Evolutionary conservation across 1,140 invertebrate genomes (phyloP), one percentile per base, ranked within the genome.

Genomic region (Scaptomyza hsui): DNA sequence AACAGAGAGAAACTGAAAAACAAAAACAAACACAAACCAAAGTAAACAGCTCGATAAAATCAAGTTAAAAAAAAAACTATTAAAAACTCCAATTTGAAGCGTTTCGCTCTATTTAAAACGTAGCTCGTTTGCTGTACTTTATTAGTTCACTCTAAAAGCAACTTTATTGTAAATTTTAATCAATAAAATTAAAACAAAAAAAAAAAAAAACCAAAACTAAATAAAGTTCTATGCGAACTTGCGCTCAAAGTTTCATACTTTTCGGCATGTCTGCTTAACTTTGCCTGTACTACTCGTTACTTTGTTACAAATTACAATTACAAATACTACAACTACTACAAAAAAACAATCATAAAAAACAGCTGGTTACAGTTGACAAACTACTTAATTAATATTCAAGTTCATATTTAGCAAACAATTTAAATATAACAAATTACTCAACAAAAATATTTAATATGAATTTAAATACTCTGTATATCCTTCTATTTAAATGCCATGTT

Each of bases 261-360:
- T 88, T 88, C 80, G 81, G 81, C 81, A 86, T 86, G 81, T 86
- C 79, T 85, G 81, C 81, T 86, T 86, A 83, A 75, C 82, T 86
- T 80, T 86, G 81, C 81, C 81, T 86, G 81, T 86, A 80, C 68
- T 76, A 74, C 62, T 86, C 64, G 82, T 88, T 86, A 88, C 69
- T 85, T 77, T 85, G 80, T 83, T 83, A 68, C 70, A 29, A 49
- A 70, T 53, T 62, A 48, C 42, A 62, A 59, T 47, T 39, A 59
- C 26, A 41, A 73, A 44, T 69, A 82, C 56, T 59, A 71, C 29
- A 42, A 80, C 18, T 32, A 37, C 32, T 37, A 37, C 32, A n/a
- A 48, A 70, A 70, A 29, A 9, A 29, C n/a, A 62, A 72, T 26
- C 51, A n/a, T n/a, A 56, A 75, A 62, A 53, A 79, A 68, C 48